Percentiles rank a stretch among this genome's conserved stretches.
Evolutionary conservation across 2,113 vertebrate species (phyloP).

Genomic region (Brachypteracias leptosomus): DNA sequence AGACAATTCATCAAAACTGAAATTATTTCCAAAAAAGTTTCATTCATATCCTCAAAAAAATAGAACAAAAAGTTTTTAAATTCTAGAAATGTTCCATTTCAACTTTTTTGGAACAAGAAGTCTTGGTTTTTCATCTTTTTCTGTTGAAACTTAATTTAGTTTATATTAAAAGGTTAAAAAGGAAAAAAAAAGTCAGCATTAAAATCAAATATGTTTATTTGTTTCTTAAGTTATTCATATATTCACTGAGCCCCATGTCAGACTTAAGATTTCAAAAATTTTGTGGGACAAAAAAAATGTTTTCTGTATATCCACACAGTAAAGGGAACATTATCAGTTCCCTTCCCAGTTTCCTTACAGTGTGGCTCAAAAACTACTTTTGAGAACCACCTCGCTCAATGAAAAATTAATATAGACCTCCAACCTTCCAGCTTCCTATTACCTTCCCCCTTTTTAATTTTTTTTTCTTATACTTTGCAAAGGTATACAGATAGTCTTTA

Average conservation of each 20-base stretch:
- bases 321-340: not conserved
- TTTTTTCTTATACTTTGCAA: not conserved
- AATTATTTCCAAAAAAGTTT: not conserved
- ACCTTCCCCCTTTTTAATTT: not conserved
- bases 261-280: conserved; percentile 10
- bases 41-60: not conserved
- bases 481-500: not conserved
- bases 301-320: not conserved
- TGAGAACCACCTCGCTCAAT: not conserved
- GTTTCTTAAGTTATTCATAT: not conserved
- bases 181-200: not conserved
- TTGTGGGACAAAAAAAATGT: not conserved
- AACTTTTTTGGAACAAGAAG: conserved; percentile 14
- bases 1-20: not conserved
- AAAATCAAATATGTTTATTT: not conserved
- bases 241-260: not conserved
- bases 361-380: not conserved
- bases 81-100: not conserved
- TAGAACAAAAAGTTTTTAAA: not conserved
- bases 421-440: not conserved
- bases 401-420: not conserved
- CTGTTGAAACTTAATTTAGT: not conserved
- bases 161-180: not conserved
- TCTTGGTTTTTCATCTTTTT: not conserved
- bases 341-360: not conserved